phyloP scores from a whole-genome alignment of 2,113 vertebrate species.

The Saccopteryx bilineata region DNA sequence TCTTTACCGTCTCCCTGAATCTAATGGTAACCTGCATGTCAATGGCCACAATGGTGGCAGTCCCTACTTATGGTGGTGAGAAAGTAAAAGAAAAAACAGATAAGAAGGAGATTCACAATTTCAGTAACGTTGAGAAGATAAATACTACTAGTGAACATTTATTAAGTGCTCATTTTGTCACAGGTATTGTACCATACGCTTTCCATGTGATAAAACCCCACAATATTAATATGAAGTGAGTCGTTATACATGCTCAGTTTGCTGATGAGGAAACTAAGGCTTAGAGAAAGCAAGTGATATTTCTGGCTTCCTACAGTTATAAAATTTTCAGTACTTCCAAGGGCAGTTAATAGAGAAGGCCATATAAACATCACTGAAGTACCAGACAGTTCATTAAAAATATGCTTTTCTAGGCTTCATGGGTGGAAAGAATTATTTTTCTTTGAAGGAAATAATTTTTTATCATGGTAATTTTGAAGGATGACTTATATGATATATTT shows the following conservation, averaged over 20 bases:
- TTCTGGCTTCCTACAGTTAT: neutral
- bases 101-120: neutral
- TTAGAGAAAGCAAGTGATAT: neutral
- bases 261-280: neutral
- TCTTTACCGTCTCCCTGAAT: too few relatives aligned
- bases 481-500: conserved; percentile 86
- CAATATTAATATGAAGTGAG: neutral
- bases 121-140: neutral
- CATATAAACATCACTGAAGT: conserved; percentile 84
- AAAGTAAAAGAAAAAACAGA: neutral
- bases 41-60: too few relatives aligned
- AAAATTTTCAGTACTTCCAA: conserved; percentile 85
- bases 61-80: neutral
- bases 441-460: conserved; percentile 89
- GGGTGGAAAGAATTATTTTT: conserved; percentile 90
- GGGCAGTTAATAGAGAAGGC: conserved; percentile 81
- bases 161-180: neutral
- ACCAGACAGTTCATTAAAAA: conserved; percentile 88
- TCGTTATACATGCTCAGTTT: neutral
- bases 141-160: neutral
- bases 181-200: neutral
- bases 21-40: too few relatives aligned
- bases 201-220: neutral
- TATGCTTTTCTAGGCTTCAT: conserved; percentile 90
- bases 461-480: conserved; percentile 89